Evolutionary conservation across 2,113 vertebrate genomes (phyloP).

Genomic region (Entelurus aequoreus): DNA sequence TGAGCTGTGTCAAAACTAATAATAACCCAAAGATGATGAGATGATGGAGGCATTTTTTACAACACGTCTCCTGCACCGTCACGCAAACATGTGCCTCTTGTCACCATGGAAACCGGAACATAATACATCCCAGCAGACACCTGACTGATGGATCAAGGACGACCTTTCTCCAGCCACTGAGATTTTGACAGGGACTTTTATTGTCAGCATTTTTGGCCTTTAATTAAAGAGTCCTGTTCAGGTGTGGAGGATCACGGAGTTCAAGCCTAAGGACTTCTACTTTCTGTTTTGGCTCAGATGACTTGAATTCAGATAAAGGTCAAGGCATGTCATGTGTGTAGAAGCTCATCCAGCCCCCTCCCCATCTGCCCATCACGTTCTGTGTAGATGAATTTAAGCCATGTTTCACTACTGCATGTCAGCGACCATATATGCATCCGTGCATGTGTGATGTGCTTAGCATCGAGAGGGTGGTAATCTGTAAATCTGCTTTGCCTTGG

Average conservation of each 20-base stretch:
- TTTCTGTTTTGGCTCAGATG: constrained; percentile 17
- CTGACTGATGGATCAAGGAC: constrained; percentile 28
- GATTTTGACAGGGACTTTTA: background rate
- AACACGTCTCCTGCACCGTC: constrained; percentile 23
- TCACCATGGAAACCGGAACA: constrained; percentile 53
- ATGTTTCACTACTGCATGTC: constrained; percentile 17
- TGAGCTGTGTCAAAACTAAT: constrained; percentile 34
- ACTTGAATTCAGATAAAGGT: constrained; percentile 18
- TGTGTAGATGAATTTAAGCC: constrained; percentile 23
- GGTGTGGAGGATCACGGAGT: background rate
- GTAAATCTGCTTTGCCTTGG: constrained; percentile 71
- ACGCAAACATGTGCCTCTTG: constrained; percentile 41
- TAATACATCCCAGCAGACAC: constrained; percentile 40
- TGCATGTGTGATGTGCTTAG: constrained; percentile 57
- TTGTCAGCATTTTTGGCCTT: background rate
- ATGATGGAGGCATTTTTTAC: constrained; percentile 16
- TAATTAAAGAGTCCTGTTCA: background rate
- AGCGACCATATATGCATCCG: constrained; percentile 8
- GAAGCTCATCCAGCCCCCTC: constrained; percentile 10
- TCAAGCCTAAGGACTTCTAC: constrained; percentile 1
- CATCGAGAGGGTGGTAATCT: constrained; percentile 64
- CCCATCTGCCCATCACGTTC: constrained; percentile 6
- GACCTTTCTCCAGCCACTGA: constrained; percentile 4
- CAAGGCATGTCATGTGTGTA: constrained; percentile 8
- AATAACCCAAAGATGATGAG: too few relatives aligned